A percentile compares a stretch with the other conserved stretches of the same genome.
phyloP scores from a whole-genome alignment of 1,140 invertebrate species.

The Listronotus oregonensis region DNA sequence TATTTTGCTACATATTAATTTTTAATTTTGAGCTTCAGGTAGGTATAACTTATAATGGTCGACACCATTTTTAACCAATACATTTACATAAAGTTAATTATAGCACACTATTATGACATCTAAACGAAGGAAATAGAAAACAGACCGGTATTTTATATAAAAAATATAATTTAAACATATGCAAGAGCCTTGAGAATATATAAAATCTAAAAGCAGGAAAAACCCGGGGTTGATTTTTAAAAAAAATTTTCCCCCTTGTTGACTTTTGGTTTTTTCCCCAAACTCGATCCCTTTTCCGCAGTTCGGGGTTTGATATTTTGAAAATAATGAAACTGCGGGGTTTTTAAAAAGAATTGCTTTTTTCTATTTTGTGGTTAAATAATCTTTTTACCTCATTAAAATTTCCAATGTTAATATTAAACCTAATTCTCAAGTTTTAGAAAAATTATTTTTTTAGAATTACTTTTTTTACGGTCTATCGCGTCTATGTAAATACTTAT shows the following conservation, averaged over 20 bases:
- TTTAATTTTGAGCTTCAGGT: no score
- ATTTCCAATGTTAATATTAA: no score
- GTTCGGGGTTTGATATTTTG: constrained; percentile 30
- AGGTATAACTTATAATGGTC: no score
- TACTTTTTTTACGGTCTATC: no score
- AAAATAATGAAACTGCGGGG: constrained; percentile 24
- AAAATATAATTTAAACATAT: constrained; percentile 15
- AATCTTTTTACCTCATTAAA: not conserved
- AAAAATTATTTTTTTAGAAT: no score
- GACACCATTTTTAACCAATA: no score
- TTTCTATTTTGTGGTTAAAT: constrained; percentile 9
- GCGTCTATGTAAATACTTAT: no score
- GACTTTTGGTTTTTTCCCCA: constrained; percentile 6
- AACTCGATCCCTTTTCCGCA: constrained; percentile 23
- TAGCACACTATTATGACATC: constrained; percentile 3
- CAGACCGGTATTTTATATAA: not conserved
- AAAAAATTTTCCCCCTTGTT: constrained; percentile 35
- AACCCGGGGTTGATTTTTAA: constrained; percentile 13
- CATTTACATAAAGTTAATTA: constrained; percentile 9
- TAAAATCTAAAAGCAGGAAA: constrained; percentile 16
- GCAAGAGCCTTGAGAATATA: constrained; percentile 28
- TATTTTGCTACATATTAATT: no score
- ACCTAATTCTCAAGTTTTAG: no score
- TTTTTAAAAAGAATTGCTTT: constrained; percentile 9
- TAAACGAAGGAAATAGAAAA: constrained; percentile 11